A percentile compares a stretch with the other conserved stretches of the same genome.
Conservation (phyloP, 1,140 invertebrate species). For the Polypedilum pembai region DNA sequence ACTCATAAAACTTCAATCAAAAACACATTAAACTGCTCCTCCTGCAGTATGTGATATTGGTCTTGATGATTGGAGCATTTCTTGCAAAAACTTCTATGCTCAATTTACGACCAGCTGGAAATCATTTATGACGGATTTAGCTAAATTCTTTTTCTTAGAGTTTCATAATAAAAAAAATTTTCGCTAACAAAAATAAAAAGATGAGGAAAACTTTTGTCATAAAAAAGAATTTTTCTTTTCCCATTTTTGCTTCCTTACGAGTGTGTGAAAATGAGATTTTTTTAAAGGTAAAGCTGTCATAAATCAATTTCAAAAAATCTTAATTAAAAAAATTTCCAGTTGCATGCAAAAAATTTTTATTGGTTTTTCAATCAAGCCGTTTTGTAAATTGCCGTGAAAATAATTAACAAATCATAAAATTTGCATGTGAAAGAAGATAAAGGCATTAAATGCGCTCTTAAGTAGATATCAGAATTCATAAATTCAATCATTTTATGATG, state of each 20-base stretch:
- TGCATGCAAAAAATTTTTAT: too few species aligned
- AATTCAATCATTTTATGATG: constrained; percentile 10
- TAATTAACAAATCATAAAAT: too few species aligned
- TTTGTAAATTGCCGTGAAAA: too few species aligned
- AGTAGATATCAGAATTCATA: background rate
- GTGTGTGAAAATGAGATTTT: background rate
- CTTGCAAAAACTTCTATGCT: background rate
- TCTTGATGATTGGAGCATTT: background rate
- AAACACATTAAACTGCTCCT: constrained; percentile 7
- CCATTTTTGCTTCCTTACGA: background rate
- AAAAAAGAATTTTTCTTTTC: background rate
- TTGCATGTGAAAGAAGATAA: too few species aligned
- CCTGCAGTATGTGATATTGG: background rate
- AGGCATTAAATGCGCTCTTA: too few species aligned
- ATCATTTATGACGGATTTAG: constrained; percentile 18
- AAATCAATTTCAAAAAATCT: too few species aligned
- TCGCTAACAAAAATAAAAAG: too few species aligned
- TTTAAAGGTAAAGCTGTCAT: too few species aligned
- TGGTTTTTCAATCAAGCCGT: too few species aligned
- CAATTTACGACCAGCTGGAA: constrained; percentile 16
- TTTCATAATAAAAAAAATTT: background rate
- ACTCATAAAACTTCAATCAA: constrained; percentile 13
- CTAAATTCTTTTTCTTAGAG: background rate
- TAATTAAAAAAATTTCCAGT: too few species aligned
- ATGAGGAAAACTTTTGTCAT: background rate